Conservation (phyloP, 1,140 invertebrate genomes). For the Hylyphantes graminicola region DNA sequence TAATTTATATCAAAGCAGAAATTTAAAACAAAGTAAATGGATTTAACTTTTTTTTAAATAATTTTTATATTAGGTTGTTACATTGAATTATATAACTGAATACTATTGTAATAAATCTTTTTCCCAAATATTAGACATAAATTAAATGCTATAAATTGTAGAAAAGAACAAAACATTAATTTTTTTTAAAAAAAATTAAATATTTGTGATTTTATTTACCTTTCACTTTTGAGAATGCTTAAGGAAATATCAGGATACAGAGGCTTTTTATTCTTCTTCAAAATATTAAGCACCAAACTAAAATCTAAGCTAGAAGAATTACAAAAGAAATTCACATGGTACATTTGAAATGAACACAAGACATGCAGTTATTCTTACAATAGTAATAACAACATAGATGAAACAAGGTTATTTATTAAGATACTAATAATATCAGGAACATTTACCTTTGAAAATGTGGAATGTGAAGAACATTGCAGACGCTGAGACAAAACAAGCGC, state of each 20-base stretch:
- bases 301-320: conserved; percentile 21
- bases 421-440: neutral
- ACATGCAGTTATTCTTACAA: too few relatives aligned
- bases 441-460: conserved; percentile 34
- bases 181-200: neutral
- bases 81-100: neutral
- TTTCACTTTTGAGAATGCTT: conserved; percentile 47
- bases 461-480: conserved; percentile 46
- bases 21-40: neutral
- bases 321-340: neutral
- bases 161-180: neutral
- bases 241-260: conserved; percentile 52
- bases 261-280: conserved; percentile 23
- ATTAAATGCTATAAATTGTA: neutral
- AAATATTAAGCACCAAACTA: conserved; percentile 16
- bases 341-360: too few relatives aligned
- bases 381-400: too few relatives aligned
- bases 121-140: neutral
- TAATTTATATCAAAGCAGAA: neutral
- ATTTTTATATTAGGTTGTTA: neutral
- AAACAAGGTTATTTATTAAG: too few relatives aligned
- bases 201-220: conserved; percentile 1
- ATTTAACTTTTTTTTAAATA: neutral
- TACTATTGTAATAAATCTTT: neutral
- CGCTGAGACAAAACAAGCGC: conserved; percentile 34